These are phyloP conservation scores for Cerceris rybyensis DNA, from an alignment of 2,888 invertebrate genomes.

Conservation along the genomic window DNA sequence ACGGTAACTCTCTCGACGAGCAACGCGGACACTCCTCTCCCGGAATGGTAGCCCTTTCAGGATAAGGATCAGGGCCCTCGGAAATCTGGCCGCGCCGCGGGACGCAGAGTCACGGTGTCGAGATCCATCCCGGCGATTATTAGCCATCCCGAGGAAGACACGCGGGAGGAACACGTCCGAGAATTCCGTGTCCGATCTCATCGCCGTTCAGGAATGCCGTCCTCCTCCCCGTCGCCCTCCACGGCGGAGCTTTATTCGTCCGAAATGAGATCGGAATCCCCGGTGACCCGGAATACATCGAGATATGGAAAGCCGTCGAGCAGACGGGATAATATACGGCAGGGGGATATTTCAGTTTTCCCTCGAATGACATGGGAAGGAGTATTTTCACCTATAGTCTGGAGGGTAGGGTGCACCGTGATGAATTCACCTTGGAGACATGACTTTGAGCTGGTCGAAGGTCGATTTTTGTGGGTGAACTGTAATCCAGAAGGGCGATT, in stretches of 20 bases:
- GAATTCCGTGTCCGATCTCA: conserved; percentile 25
- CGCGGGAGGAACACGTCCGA: conserved; percentile 17
- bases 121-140: conserved; percentile 58
- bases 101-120: conserved; percentile 34
- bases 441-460: too few species aligned
- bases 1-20: background rate
- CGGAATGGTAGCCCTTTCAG: conserved; percentile 35
- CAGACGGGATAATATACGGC: conserved; percentile 5
- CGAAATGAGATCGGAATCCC: conserved; percentile 53
- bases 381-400: conserved; percentile 30
- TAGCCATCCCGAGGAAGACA: conserved; percentile 48
- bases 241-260: conserved; percentile 20
- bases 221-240: background rate
- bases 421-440: too few species aligned
- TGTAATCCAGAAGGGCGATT: too few species aligned
- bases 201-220: conserved; percentile 49
- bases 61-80: conserved; percentile 52
- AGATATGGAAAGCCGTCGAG: conserved; percentile 8
- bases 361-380: background rate
- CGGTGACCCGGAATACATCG: conserved; percentile 22
- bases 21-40: background rate
- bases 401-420: conserved; percentile 15
- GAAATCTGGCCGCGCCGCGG: conserved; percentile 35
- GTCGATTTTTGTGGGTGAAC: too few species aligned
- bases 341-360: conserved; percentile 5